These are phyloP conservation scores for Orchestia grillus DNA, from an alignment of 1,140 invertebrate genomes.

Conservation along the genomic window DNA sequence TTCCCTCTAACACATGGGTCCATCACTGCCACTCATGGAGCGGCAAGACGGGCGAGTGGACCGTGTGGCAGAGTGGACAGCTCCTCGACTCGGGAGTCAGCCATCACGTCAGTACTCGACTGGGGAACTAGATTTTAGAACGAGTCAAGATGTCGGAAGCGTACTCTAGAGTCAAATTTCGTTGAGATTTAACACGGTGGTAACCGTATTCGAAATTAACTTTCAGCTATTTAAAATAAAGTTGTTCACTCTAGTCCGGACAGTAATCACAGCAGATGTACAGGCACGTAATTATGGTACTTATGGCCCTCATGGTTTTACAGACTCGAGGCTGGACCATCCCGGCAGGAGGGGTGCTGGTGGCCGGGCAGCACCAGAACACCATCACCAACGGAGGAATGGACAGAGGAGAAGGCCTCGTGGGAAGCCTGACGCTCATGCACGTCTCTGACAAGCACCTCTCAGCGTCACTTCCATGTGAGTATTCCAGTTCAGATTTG, in stretches of 20 bases:
- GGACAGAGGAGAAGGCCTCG: constrained; percentile 13
- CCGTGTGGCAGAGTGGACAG: background rate
- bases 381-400: constrained; percentile 19
- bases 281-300: background rate
- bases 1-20: background rate
- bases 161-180: background rate
- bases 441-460: constrained; percentile 8
- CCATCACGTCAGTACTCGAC: background rate
- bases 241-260: background rate
- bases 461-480: background rate
- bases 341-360: constrained; percentile 27
- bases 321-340: constrained; percentile 6
- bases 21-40: constrained; percentile 22
- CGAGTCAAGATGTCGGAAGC: background rate
- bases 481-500: too few species aligned
- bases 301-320: background rate
- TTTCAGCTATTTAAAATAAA: background rate
- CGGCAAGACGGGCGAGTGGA: constrained; percentile 7
- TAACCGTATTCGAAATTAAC: background rate
- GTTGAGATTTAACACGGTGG: background rate
- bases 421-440: background rate
- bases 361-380: constrained; percentile 38
- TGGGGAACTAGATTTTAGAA: background rate
- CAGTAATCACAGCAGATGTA: background rate
- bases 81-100: background rate